Evolutionary conservation across 2,797 vertebrate species (phyloP).

Genomic region (Jordanella pulchra): DNA sequence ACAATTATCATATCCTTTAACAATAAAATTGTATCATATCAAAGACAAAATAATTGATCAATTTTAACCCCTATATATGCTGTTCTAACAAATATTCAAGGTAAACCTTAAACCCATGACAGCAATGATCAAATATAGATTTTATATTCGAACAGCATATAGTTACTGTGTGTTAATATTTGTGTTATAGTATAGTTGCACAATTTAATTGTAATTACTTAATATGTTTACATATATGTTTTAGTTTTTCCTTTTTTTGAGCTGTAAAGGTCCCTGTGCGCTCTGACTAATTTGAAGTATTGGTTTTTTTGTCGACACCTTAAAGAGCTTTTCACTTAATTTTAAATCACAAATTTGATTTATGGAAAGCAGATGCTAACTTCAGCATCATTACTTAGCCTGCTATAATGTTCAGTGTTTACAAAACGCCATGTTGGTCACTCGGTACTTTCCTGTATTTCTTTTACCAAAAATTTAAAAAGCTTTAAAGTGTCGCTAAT

Average conservation of each 20-base stretch:
- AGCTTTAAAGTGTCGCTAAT: too few relatives aligned
- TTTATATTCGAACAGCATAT: background rate
- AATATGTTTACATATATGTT: background rate
- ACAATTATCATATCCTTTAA: too few relatives aligned
- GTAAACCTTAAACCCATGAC: background rate
- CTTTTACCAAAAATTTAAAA: too few relatives aligned
- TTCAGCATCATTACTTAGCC: too few relatives aligned
- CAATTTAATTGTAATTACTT: background rate
- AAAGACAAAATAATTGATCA: background rate
- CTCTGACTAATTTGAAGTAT: too few relatives aligned
- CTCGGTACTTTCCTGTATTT: too few relatives aligned
- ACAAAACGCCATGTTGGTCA: too few relatives aligned
- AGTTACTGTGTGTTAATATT: background rate
- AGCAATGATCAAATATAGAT: background rate
- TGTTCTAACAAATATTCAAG: background rate
- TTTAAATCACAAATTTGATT: background rate
- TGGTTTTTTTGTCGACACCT: too few relatives aligned
- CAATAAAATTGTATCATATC: background rate
- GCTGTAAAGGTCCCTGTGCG: background rate
- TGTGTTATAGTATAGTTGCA: background rate
- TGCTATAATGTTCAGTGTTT: too few relatives aligned
- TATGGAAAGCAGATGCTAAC: too few relatives aligned
- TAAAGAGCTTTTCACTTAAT: background rate
- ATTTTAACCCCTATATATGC: background rate
- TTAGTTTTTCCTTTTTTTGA: background rate